phyloP scores from a whole-genome alignment of 2,113 vertebrate species.

The Baryphthengus martii region DNA sequence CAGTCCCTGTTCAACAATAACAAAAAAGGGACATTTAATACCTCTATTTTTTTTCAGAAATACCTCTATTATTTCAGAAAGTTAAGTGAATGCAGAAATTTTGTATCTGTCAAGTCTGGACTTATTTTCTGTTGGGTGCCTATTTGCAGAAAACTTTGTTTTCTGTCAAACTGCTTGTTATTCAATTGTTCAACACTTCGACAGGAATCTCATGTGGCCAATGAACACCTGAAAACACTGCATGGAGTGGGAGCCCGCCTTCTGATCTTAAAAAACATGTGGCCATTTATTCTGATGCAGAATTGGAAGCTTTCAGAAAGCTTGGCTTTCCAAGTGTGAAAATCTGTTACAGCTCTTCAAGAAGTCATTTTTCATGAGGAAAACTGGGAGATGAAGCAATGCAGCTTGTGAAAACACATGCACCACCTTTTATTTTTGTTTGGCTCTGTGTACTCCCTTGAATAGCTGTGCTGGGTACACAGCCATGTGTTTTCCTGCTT shows the following conservation, averaged over 20 bases:
- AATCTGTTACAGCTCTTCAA: not conserved
- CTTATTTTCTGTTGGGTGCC: not conserved
- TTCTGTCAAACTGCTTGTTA: not conserved
- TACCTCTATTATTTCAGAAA: not conserved
- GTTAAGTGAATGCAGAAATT: not conserved
- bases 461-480: not conserved
- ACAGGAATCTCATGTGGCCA: not conserved
- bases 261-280: not conserved
- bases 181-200: not conserved
- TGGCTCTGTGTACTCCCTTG: accelerated
- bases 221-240: not conserved
- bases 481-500: not conserved
- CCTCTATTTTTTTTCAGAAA: too few relatives aligned
- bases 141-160: not conserved
- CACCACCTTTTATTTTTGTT: not conserved
- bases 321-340: not conserved
- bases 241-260: accelerated
- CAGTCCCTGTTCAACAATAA: not conserved
- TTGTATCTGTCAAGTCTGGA: not conserved
- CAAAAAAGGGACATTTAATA: not conserved
- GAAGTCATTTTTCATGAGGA: not conserved
- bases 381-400: not conserved
- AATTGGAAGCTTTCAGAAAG: not conserved
- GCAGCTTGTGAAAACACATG: not conserved
- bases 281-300: not conserved